Conservation (phyloP, 2,797 vertebrate genomes). For the Cossypha polioptera region DNA sequence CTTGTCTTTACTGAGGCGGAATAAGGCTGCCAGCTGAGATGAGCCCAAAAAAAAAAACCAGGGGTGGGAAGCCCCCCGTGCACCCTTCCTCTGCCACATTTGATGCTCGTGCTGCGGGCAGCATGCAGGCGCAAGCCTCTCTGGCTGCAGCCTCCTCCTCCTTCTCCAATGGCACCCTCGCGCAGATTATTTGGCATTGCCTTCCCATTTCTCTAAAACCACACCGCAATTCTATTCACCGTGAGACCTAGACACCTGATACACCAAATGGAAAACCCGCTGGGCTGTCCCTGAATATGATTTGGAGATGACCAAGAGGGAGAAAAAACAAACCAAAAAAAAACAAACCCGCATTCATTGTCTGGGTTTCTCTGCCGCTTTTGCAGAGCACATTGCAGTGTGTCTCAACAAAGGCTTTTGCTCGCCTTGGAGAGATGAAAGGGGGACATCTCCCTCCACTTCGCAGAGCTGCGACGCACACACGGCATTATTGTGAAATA, state of each 20-base stretch:
- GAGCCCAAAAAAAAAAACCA: slow-evolving; percentile 58
- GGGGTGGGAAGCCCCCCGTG: not conserved
- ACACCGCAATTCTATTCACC: not conserved
- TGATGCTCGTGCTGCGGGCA: slow-evolving; percentile 67
- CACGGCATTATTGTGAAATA: slow-evolving; percentile 82
- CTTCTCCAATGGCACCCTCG: slow-evolving; percentile 69
- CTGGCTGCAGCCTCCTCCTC: slow-evolving; percentile 40
- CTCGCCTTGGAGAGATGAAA: slow-evolving; percentile 53
- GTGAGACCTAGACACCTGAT: not conserved
- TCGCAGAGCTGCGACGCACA: slow-evolving; percentile 51
- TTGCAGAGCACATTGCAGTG: slow-evolving; percentile 9
- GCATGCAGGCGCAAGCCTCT: slow-evolving; percentile 49
- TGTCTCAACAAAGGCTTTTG: slow-evolving; percentile 72
- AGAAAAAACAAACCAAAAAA: not conserved
- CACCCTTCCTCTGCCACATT: slow-evolving; percentile 72
- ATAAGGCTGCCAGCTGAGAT: slow-evolving; percentile 87
- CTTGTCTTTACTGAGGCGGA: slow-evolving; percentile 94
- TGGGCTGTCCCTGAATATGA: not conserved
- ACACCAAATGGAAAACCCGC: not conserved
- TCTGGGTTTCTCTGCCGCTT: not conserved
- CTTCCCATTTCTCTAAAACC: slow-evolving; percentile 1
- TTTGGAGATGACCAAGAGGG: not conserved
- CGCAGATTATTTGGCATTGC: slow-evolving; percentile 25
- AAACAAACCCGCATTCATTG: not conserved
- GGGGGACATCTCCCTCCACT: slow-evolving; percentile 64